phyloP scores from a whole-genome alignment of 2,888 invertebrate species.

The Glaucopsyche alexis region DNA sequence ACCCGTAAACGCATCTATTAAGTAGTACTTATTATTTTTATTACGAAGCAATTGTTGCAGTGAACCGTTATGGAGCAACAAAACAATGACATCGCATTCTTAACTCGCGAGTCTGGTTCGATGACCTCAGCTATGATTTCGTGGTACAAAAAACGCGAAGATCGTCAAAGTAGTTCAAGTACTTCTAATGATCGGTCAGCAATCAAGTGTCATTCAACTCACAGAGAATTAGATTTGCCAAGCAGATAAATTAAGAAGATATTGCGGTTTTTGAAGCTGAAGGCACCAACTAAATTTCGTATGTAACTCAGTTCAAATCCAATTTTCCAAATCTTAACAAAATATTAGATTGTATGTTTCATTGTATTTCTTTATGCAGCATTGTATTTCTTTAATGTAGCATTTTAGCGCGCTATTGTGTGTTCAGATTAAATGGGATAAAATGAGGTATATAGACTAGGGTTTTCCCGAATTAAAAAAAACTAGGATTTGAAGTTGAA shows the following conservation, averaged over 20 bases:
- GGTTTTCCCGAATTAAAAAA: too few relatives aligned
- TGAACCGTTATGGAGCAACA: not conserved
- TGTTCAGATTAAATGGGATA: too few relatives aligned
- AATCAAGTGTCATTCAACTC: not conserved
- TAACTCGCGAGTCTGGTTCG: not conserved
- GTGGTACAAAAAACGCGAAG: not conserved
- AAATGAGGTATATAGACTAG: too few relatives aligned
- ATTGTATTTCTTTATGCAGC: too few relatives aligned
- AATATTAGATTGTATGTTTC: too few relatives aligned
- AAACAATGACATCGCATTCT: slow-evolving; percentile 10
- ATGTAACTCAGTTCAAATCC: too few relatives aligned
- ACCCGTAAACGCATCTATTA: too few relatives aligned
- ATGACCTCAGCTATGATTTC: not conserved
- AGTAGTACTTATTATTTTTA: not conserved
- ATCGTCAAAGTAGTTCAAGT: not conserved
- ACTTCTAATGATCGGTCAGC: not conserved
- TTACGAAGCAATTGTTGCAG: slow-evolving; percentile 10
- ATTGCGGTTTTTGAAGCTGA: not conserved
- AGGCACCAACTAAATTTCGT: not conserved
- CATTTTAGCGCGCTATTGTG: too few relatives aligned
- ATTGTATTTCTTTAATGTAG: too few relatives aligned
- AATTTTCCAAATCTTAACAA: too few relatives aligned
- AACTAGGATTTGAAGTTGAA: too few relatives aligned
- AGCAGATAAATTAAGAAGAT: not conserved
- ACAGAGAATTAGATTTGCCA: not conserved